A percentile compares a stretch with the other conserved stretches of the same genome.
Evolutionary conservation across 2,113 vertebrate genomes (phyloP).

Genomic region (Lophotis ruficrista): DNA sequence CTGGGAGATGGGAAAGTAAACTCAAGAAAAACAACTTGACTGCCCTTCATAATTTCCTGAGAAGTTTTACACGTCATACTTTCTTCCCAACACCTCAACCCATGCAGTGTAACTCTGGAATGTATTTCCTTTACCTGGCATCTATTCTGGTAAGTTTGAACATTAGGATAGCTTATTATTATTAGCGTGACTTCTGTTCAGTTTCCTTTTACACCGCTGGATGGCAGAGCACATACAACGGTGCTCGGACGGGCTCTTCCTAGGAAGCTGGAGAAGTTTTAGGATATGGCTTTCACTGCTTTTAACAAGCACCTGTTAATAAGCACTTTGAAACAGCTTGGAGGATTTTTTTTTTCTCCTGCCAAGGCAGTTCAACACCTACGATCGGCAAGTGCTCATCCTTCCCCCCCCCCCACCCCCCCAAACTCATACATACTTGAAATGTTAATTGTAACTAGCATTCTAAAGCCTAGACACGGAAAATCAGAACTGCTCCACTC

Average conservation of each 20-base stretch:
- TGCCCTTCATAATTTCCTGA: neutral
- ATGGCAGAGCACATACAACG: neutral
- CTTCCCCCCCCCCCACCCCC: neutral
- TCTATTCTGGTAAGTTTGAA: neutral
- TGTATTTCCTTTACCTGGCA: neutral
- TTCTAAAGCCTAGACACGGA: neutral
- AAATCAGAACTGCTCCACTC: neutral
- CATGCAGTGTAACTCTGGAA: neutral
- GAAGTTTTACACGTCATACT: neutral
- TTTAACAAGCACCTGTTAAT: neutral
- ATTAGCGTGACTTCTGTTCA: neutral
- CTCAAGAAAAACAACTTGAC: neutral
- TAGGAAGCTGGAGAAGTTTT: accelerated
- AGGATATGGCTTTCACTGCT: neutral
- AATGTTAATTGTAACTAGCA: neutral
- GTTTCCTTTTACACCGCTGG: slow-evolving; percentile 32
- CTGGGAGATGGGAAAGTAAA: neutral
- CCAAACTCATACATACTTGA: neutral
- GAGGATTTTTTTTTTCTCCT: neutral
- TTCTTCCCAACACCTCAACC: neutral
- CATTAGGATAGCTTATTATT: neutral
- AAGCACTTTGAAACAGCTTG: neutral
- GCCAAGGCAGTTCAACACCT: neutral
- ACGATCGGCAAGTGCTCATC: neutral
- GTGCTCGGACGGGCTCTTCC: neutral